phyloP scores from a whole-genome alignment of 2,888 invertebrate species.

The Dynastes hyllus region DNA sequence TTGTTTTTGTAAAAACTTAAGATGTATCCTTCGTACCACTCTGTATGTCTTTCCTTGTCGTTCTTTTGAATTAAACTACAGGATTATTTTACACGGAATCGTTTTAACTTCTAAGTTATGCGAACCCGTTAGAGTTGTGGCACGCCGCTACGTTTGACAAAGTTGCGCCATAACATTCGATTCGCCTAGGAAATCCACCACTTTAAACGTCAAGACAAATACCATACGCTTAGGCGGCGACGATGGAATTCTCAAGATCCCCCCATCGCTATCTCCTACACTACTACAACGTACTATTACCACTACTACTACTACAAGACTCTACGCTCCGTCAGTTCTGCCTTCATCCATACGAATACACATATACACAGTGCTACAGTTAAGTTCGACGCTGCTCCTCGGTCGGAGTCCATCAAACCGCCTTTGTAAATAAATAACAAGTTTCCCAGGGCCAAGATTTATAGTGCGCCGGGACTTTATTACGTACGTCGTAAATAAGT shows the following conservation, averaged over 20 bases:
- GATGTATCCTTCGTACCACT: too few species aligned
- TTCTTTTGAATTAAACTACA: too few species aligned
- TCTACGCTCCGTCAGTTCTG: not conserved
- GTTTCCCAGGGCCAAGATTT: conserved; percentile 50
- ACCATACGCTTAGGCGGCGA: conserved; percentile 19
- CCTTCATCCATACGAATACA: not conserved
- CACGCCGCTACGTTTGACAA: conserved; percentile 17
- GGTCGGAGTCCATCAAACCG: conserved; percentile 48
- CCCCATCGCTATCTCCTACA: not conserved
- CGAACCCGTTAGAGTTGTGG: conserved; percentile 8
- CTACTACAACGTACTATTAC: not conserved
- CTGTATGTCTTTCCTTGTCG: too few species aligned
- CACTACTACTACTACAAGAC: not conserved
- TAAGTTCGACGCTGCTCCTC: conserved; percentile 34
- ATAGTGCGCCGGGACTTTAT: conserved; percentile 50
- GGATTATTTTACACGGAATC: not conserved
- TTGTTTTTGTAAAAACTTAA: too few species aligned
- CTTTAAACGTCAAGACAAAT: conserved; percentile 42
- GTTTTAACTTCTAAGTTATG: conserved; percentile 20
- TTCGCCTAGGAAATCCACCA: conserved; percentile 35
- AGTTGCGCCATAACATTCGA: conserved; percentile 27
- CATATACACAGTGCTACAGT: not conserved
- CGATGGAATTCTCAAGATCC: conserved; percentile 17
- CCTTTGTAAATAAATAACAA: conserved; percentile 51
- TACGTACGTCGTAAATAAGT: conserved; percentile 52